Conservation (phyloP, 2,113 vertebrate species). For the Nycticorax nycticorax region DNA sequence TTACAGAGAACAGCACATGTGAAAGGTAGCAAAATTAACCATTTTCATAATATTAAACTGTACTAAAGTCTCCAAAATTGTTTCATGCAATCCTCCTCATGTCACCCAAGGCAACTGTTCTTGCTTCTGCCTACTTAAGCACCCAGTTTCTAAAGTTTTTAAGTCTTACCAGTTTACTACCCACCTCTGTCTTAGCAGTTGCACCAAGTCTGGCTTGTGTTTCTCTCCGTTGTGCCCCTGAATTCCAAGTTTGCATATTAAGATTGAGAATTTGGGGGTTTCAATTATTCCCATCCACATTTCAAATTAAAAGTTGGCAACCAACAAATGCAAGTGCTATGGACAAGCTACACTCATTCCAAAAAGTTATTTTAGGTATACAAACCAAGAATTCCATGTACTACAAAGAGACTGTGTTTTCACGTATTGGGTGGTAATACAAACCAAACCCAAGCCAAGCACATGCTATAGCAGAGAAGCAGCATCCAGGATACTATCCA, state of each 20-base stretch:
- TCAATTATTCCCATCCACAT: not conserved
- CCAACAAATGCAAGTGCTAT: not conserved
- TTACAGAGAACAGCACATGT: not conserved
- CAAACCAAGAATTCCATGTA: not conserved
- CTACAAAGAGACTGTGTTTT: not conserved
- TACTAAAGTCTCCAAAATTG: not conserved
- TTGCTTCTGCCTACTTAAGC: not conserved
- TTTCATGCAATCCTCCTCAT: not conserved
- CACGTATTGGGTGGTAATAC: not conserved
- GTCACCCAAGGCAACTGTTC: not conserved
- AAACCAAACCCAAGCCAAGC: not conserved
- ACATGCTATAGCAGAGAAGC: not conserved
- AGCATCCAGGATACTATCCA: not conserved
- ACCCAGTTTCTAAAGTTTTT: not conserved
- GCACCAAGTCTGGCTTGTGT: not conserved
- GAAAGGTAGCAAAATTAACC: not conserved
- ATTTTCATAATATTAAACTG: not conserved
- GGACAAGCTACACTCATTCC: not conserved
- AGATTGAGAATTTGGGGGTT: not conserved
- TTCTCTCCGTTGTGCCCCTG: accelerated
- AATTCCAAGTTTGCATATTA: not conserved
- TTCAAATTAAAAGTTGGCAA: not conserved
- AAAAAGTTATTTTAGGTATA: not conserved
- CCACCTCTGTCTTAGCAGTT: not conserved
- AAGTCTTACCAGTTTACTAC: not conserved